phyloP scores from a whole-genome alignment of 2,888 invertebrate genomes.

The Cephalotes varians region DNA sequence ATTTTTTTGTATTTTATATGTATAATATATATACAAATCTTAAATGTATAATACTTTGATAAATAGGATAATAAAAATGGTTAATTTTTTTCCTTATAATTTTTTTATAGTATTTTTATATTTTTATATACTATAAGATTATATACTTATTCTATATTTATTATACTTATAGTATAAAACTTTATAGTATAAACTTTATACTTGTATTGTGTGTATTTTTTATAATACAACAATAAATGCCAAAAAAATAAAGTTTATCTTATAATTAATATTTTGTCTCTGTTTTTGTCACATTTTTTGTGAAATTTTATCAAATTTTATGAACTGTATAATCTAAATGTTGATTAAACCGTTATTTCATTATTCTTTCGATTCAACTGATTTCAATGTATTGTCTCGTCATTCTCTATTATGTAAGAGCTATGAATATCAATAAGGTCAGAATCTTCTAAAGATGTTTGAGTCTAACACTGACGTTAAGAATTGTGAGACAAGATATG shows the following conservation, averaged over 20 bases:
- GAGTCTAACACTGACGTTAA: neutral
- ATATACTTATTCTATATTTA: too few relatives aligned
- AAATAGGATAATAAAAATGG: too few relatives aligned
- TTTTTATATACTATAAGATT: too few relatives aligned
- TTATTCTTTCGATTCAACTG: neutral
- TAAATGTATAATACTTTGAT: too few relatives aligned
- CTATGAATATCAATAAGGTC: conserved; percentile 22
- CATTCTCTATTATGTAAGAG: neutral
- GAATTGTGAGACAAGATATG: neutral
- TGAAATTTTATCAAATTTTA: neutral
- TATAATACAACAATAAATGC: too few relatives aligned
- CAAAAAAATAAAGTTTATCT: neutral
- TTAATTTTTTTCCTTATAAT: too few relatives aligned
- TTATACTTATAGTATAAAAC: too few relatives aligned
- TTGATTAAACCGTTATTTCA: neutral
- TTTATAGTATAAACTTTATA: too few relatives aligned
- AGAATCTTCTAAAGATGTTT: neutral
- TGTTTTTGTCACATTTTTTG: neutral
- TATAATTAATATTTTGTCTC: neutral
- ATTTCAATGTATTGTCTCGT: neutral
- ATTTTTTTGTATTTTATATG: too few relatives aligned
- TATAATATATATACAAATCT: too few relatives aligned
- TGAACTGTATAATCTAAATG: neutral
- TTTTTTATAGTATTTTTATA: too few relatives aligned
- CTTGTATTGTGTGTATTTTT: too few relatives aligned